Base-by-base conservation (phyloP, 2,113 vertebrate genomes). In the Motacilla tschutschensis region DNA sequence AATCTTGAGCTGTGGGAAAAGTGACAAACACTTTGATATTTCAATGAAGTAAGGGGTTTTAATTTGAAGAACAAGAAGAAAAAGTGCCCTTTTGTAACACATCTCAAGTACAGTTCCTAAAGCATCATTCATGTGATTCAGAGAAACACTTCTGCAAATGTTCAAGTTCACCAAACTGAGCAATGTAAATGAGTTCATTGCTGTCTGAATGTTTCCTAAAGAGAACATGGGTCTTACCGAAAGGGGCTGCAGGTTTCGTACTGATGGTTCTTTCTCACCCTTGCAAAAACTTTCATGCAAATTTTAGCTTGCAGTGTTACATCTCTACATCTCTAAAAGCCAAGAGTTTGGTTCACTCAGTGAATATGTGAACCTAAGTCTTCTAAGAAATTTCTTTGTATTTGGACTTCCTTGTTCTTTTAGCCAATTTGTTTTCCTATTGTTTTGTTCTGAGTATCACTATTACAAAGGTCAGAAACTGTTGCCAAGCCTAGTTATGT, bases 311-410 rank as follows among this genome's bases (percentile, higher is more conserved):
- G 12, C 22, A 31, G 17, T 10, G 4, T 70, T 86, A 29, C 22
- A 54, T 50, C 26, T 84, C 54, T 65, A 48, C 25, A 50, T 62
- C 50, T 89, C 59, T 57, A 54, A 78, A 70, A 84, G 19, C 2
- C 33, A 36, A 44, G 33, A 18, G 4, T 50, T 79, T 75, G 29
- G 9, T 80, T 94, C 17, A 17, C 33, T 55, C 25, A 55, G 33
- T 58, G 14, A 47, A 76, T 41, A 91, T 31, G 16, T 79, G 55
- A 83, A 79, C 17, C 2, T 22, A 58, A 62, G 36, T 73, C 55
- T 91, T 93, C 71, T 88, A 88, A 86, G 86, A 88, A 93, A 59
- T 21, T 53, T 79, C 31, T 86, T 82, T 82, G 33, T 38, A 40
- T 38, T 79, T 38, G 20, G 25, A 7, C 59, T 84, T 92, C 48